Conservation (phyloP, 2,888 invertebrate genomes). For the Stomorhina lunata region DNA sequence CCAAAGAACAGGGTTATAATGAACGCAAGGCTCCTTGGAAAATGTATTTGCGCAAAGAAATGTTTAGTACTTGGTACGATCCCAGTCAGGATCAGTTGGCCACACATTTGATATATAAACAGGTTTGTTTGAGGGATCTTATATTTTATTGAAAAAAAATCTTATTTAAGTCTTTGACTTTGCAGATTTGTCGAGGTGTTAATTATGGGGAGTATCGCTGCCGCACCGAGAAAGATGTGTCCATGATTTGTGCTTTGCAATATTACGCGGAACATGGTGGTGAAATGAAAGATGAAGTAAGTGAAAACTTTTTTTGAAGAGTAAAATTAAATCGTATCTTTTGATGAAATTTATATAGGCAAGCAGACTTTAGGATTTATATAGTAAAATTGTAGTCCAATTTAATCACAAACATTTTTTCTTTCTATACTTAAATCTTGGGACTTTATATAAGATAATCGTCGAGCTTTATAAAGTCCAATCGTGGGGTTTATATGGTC, state of each 20-base stretch:
- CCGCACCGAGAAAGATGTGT: constrained; percentile 90
- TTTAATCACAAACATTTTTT: no score
- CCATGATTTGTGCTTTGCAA: constrained; percentile 93
- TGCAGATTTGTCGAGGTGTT: constrained; percentile 87
- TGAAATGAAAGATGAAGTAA: constrained; percentile 85
- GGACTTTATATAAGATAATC: no score
- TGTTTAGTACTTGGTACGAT: constrained; percentile 96
- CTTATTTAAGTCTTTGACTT: not conserved
- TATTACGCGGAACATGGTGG: constrained; percentile 91
- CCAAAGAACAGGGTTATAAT: constrained; percentile 92
- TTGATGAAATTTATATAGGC: no score
- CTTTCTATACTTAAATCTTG: no score
- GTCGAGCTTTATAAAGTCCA: no score
- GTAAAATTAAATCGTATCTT: no score
- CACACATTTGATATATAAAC: constrained; percentile 93
- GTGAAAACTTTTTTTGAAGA: no score
- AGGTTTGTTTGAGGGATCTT: constrained; percentile 77
- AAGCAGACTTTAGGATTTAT: no score
- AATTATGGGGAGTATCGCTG: constrained; percentile 96
- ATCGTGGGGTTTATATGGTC: no score
- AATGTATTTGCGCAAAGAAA: constrained; percentile 92
- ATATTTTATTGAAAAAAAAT: not conserved
- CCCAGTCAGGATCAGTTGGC: constrained; percentile 89
- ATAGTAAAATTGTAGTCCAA: no score
- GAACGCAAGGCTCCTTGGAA: constrained; percentile 94